Evolutionary conservation across 2,797 vertebrate genomes (phyloP), one percentile per base, ranked within the genome.

Genomic region (Heteromormyrus szaboi): DNA sequence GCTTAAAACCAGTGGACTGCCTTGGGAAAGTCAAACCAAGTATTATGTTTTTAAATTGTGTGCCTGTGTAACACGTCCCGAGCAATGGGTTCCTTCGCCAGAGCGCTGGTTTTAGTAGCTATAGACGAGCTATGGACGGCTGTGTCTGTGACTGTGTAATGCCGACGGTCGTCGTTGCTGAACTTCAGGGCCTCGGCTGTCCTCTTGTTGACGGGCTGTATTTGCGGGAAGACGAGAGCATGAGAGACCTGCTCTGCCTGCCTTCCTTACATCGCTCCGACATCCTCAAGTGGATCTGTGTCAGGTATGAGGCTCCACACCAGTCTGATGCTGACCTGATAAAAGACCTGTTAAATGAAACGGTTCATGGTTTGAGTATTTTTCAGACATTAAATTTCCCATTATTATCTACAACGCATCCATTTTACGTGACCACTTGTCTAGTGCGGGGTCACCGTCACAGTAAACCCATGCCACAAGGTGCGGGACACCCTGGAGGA

Each of bases 251-350:
- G 91, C 92, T 98, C 12, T 97, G 97, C 88, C 89, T 91, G 3
- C 96, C 97, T 6, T 97, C 97, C 0, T 91, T 95, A 72, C 96
- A 96, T 90, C 96, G 97, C 91, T 94, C 95, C 0, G 94, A 96
- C 86, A 96, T 98, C 51, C 93, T 98, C 89, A 92, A 96, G 7
- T 98, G 97, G 97, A 95, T 97, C 89, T 98, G 93, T 90, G 88
- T 88, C 91, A 94, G 96, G 97, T 98, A 91, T 59, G 86, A 91
- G 90, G 19, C 4, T 72, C 12, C 33, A 37, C 4, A 37, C 4
- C 29, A 72, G 37, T 44, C 37, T 19, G 8, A 41, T 44, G 12
- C 37, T 79, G 33, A 44, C 14, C 72, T n/a, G 68, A 89, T 68
- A 22, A 90, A 93, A 3, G 91, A 89, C 48, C 90, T 93, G 44